Conservation (phyloP, 2,113 vertebrate genomes). For the Cairina moschata region DNA sequence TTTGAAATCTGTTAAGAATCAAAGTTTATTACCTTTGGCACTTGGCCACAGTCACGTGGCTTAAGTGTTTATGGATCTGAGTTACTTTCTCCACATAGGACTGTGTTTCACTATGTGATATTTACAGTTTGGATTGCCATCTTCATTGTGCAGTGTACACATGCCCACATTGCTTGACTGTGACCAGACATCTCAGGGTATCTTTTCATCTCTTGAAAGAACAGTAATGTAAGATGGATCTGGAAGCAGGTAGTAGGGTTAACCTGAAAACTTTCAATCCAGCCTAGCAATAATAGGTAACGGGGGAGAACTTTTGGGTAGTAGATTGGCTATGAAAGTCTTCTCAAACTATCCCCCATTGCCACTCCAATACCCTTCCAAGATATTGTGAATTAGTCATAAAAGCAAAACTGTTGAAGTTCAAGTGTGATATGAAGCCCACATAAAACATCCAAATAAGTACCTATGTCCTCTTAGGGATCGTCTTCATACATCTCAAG, state of each 20-base stretch:
- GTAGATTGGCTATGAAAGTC: neutral
- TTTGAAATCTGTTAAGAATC: neutral
- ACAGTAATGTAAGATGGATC: rapidly evolving
- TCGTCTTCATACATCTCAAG: neutral
- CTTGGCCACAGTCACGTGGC: neutral
- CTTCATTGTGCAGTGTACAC: too few relatives aligned
- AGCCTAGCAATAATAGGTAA: neutral
- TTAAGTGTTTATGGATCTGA: neutral
- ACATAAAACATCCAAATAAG: neutral
- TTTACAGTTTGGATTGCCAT: neutral
- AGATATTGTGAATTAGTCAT: neutral
- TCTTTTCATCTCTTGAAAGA: neutral
- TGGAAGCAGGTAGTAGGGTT: neutral
- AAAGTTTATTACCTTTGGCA: neutral
- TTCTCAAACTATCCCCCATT: neutral
- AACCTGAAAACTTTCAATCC: neutral
- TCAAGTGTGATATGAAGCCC: neutral
- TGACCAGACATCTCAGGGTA: neutral
- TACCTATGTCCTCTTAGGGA: neutral
- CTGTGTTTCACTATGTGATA: neutral
- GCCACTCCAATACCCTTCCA: neutral
- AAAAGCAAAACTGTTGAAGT: neutral
- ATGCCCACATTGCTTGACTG: neutral
- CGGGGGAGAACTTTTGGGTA: neutral
- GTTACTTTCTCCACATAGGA: neutral